Conservation (phyloP, 2,113 vertebrate genomes). For the Australoheros scitulus region DNA sequence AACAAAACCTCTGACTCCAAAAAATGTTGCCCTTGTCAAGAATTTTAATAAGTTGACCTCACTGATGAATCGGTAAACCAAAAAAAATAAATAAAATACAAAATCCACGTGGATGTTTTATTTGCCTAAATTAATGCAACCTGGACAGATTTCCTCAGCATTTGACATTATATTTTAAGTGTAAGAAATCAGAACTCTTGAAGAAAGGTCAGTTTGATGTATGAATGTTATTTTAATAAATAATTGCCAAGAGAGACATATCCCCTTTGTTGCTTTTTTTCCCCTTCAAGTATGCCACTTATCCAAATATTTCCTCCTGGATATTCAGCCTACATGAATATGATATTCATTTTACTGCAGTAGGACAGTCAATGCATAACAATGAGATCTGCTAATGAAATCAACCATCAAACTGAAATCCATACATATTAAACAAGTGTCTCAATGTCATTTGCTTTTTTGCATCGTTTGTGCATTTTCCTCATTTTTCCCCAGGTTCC, state of each 20-base stretch:
- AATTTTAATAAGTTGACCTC: too few species aligned
- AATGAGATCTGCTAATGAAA: constrained; percentile 96
- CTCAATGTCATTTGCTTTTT: constrained; percentile 79
- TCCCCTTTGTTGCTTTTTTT: constrained; percentile 18
- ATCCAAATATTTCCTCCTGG: constrained; percentile 33
- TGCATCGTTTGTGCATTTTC: constrained; percentile 76
- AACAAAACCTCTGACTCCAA: too few species aligned
- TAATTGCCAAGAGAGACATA: neutral
- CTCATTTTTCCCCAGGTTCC: constrained; percentile 74
- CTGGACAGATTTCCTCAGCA: neutral
- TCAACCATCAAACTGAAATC: constrained; percentile 93
- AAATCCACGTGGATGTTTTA: neutral
- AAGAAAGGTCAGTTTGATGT: neutral
- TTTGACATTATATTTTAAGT: neutral
- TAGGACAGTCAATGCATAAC: constrained; percentile 93
- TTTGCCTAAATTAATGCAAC: neutral
- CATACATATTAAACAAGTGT: constrained; percentile 91
- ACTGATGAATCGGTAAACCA: too few species aligned
- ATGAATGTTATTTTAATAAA: neutral
- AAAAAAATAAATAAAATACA: too few species aligned
- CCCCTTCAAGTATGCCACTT: constrained; percentile 7
- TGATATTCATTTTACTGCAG: constrained; percentile 85
- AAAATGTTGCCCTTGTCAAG: too few species aligned
- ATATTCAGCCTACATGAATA: constrained; percentile 78
- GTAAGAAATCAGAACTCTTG: neutral